Percentiles rank a stretch among this genome's conserved stretches.
These are phyloP conservation scores for Aldabrachelys gigantea DNA, from an alignment of 2,113 vertebrate genomes.

Conservation along the genomic window DNA sequence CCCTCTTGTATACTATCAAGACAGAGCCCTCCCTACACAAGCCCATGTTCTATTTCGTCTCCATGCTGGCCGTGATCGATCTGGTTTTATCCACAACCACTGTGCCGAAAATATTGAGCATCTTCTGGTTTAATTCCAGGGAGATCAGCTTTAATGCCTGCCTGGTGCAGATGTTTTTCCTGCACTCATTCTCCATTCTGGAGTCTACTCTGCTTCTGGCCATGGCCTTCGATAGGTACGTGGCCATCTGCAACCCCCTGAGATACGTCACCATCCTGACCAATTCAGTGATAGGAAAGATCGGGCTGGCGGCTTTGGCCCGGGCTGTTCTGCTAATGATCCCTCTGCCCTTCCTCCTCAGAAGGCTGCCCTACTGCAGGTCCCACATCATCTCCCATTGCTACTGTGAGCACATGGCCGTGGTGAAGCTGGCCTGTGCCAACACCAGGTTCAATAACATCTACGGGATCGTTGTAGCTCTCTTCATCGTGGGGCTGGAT, in stretches of 20 bases:
- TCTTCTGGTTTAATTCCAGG: too few species aligned
- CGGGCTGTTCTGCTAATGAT: rapidly evolving
- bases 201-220: not conserved
- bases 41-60: too few species aligned
- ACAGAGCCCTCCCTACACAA: too few species aligned
- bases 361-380: not conserved
- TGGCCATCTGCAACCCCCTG: not conserved
- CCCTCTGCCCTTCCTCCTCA: not conserved
- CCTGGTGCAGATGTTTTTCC: not conserved
- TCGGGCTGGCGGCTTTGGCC: not conserved
- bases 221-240: not conserved
- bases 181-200: not conserved
- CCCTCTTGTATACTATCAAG: too few species aligned
- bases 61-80: too few species aligned
- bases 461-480: not conserved
- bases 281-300: not conserved
- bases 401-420: not conserved
- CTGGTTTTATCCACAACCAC: too few species aligned
- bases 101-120: too few species aligned
- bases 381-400: rapidly evolving
- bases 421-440: not conserved
- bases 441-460: not conserved
- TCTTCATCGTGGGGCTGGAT: not conserved
- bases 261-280: not conserved
- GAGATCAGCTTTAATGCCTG: not conserved